Base-by-base conservation (phyloP, 1,140 invertebrate species). In the Capitella teleta region DNA sequence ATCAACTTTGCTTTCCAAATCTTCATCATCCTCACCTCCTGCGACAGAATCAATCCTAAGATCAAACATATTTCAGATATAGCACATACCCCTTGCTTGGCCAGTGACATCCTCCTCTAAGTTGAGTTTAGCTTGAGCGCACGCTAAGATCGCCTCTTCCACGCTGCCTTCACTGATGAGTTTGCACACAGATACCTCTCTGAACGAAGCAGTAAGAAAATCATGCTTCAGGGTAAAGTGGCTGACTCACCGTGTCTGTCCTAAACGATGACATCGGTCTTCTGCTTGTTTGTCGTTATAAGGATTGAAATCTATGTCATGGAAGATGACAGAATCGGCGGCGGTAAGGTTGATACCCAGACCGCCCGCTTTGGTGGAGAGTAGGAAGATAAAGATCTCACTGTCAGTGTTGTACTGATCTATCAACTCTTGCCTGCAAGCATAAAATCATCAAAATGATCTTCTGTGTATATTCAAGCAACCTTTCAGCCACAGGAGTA, bases 281-380 rank as follows among this genome's bases (percentile, higher is more conserved):
- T 97, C 92, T 0, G 92, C 92, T 73, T 96, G 93, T 67, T 94
- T 93, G 66, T 97, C 92, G 68, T 97, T 96, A 64, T 95, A 93
- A 0, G 92, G 92, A 76, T 96, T 97, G 63, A 91, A 79, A 61
- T 80, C 78, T 26, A 80, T 78, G 54, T 79, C 78, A 57, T 80
- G 78, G 24, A 79, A 56, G 40, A 79, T 77, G 32, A 80, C 78
- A 21, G 70, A 67, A 64, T 79, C 77, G 16, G 78, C 78, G 3
- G 77, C 69, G 6, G 76, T 77, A 26, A 79, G 59, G 59, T 80
- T 79, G 54, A 79, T 80, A 6, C 78, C 75, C n/a, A 77, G 57
- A 19, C 78, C 79, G n/a, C 78, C 78, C 16, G 78, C 78, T 51
- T 65, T 66, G 1, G 78, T 80, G 2, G 78, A 78, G 23, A 80